Conservation (phyloP, 2,888 invertebrate species). For the Callyntrura sp. region DNA sequence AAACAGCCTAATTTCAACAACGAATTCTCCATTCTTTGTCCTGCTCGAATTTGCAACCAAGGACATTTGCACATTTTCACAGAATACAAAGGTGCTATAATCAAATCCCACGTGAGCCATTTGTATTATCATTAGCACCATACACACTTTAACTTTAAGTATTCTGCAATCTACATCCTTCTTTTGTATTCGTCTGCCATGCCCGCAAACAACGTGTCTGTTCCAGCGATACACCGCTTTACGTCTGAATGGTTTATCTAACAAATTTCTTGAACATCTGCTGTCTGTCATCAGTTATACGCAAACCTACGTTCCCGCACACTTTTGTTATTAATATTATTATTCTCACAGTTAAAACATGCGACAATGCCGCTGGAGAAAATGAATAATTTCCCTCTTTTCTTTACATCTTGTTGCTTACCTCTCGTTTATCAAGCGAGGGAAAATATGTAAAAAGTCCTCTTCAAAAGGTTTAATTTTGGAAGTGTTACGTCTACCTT, state of each 20-base stretch:
- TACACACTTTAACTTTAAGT: no score
- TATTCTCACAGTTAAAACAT: no score
- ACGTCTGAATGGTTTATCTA: background rate
- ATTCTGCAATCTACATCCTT: no score
- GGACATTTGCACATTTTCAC: background rate
- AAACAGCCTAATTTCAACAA: no score
- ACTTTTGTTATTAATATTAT: conserved; percentile 22
- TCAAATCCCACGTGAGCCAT: conserved; percentile 15
- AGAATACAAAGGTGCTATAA: conserved; percentile 5
- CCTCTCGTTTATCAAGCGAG: background rate
- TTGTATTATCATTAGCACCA: conserved; percentile 34
- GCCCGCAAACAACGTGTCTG: no score
- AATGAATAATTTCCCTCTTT: conserved; percentile 20
- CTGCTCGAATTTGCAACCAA: background rate
- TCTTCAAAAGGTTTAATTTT: no score
- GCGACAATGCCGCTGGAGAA: no score
- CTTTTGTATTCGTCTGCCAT: no score
- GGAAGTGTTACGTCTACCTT: no score
- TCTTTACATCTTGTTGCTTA: conserved; percentile 25
- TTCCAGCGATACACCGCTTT: background rate
- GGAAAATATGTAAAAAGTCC: no score
- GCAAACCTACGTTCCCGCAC: background rate
- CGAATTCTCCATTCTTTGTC: background rate
- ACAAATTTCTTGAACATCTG: conserved; percentile 16
- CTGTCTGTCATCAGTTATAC: background rate